Percentiles rank a stretch among this genome's conserved stretches.
phyloP scores from a whole-genome alignment of 1,140 invertebrate genomes.

The Heliconius hermathena region DNA sequence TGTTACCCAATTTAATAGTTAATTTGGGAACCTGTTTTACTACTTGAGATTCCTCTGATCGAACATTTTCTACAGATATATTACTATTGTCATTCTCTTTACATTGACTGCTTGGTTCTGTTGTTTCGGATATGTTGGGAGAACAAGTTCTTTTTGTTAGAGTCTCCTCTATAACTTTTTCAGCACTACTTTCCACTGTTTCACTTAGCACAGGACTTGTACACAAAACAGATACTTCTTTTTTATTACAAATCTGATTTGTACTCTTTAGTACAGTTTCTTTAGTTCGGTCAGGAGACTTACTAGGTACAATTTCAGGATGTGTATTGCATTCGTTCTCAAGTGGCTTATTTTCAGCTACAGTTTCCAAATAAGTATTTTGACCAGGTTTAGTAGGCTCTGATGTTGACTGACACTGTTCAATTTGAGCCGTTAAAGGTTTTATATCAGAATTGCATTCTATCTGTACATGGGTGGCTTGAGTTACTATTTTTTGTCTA shows the following conservation, averaged over 20 bases:
- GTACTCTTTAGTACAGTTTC: conserved; percentile 24
- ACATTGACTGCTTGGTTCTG: conserved; percentile 36
- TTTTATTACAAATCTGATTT: conserved; percentile 29
- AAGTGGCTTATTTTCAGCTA: conserved; percentile 16
- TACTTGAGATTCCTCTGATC: conserved; percentile 38
- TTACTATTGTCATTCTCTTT: conserved; percentile 40
- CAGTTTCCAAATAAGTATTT: conserved; percentile 39
- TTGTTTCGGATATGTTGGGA: conserved; percentile 35
- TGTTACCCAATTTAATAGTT: conserved; percentile 70
- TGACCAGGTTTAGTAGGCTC: neutral
- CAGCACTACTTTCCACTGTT: neutral
- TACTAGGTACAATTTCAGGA: conserved; percentile 21
- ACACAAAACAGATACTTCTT: conserved; percentile 24
- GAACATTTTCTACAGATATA: neutral
- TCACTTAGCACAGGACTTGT: conserved; percentile 13
- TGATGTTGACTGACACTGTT: conserved; percentile 72
- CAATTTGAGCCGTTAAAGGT: conserved; percentile 43
- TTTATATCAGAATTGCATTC: conserved; percentile 40
- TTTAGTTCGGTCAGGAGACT: conserved; percentile 18
- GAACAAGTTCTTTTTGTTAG: conserved; percentile 34
- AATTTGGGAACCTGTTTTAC: conserved; percentile 73
- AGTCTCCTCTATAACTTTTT: conserved; percentile 15
- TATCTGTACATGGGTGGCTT: conserved; percentile 47
- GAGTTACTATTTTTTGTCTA: conserved; percentile 64
- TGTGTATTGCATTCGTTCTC: conserved; percentile 30